Conservation (phyloP, 2,797 vertebrate genomes). For the Calcarius lapponicus region DNA sequence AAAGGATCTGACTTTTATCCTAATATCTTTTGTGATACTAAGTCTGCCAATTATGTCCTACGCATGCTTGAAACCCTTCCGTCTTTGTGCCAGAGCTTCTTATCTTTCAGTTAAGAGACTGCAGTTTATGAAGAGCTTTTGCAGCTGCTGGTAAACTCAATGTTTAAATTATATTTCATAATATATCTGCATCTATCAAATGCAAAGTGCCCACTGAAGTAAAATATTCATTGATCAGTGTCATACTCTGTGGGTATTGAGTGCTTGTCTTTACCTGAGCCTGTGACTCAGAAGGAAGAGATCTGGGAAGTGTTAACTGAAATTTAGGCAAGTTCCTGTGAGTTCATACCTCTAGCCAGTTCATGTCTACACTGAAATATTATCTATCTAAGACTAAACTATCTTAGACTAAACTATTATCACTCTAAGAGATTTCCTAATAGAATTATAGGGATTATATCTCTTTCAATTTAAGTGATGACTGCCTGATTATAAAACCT, state of each 20-base stretch:
- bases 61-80: not conserved
- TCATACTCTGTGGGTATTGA: not conserved
- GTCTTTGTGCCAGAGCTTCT: not conserved
- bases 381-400: not conserved
- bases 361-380: not conserved
- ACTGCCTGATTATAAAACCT: not conserved
- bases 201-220: not conserved
- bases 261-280: not conserved
- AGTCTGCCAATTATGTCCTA: not conserved
- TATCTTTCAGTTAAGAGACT: not conserved
- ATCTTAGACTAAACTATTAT: not conserved
- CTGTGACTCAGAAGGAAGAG: not conserved
- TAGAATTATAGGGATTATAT: not conserved
- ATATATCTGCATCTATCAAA: not conserved
- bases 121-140: not conserved
- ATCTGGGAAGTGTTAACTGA: not conserved
- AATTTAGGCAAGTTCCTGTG: not conserved
- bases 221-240: not conserved
- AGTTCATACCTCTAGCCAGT: not conserved
- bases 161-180: not conserved
- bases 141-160: not conserved
- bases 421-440: not conserved
- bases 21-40: rapidly evolving
- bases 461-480: not conserved
- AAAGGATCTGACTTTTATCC: not conserved